These are phyloP conservation scores for Nerophis lumbriciformis DNA, from an alignment of 2,113 vertebrate genomes.

Conservation along the genomic window DNA sequence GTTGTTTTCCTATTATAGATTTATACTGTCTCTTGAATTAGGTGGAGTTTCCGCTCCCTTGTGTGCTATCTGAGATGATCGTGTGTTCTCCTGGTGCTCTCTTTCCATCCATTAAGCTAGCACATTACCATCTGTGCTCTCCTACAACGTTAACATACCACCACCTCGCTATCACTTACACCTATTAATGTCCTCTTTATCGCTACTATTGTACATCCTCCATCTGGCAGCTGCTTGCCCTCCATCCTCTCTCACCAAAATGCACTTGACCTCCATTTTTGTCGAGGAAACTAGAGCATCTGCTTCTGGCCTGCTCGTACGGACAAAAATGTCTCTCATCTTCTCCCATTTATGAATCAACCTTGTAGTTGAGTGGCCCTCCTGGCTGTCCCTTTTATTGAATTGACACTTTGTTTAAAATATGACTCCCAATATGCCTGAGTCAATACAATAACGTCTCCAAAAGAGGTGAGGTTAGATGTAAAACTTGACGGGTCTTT, in stretches of 20 bases:
- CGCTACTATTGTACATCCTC: constrained; percentile 13
- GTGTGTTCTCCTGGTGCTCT: constrained; percentile 36
- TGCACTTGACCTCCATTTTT: constrained; percentile 75
- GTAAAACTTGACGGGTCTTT: constrained; percentile 14
- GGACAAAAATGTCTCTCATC: constrained; percentile 3
- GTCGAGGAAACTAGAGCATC: constrained; percentile 73
- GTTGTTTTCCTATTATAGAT: constrained; percentile 35
- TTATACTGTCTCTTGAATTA: constrained; percentile 22
- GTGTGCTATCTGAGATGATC: constrained; percentile 52
- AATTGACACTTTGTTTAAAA: constrained; percentile 23
- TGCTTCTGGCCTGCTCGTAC: constrained; percentile 41
- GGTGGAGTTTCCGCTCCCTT: constrained; percentile 38
- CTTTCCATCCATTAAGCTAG: constrained; percentile 43
- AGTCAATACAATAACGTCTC: constrained; percentile 11
- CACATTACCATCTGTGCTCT: neutral
- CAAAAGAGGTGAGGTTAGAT: constrained; percentile 6
- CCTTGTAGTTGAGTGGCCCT: constrained; percentile 36
- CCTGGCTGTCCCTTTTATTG: constrained; percentile 20
- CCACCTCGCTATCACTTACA: constrained; percentile 33
- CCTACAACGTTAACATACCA: constrained; percentile 33
- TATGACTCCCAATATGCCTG: neutral
- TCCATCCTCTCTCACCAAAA: constrained; percentile 56
- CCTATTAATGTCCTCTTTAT: constrained; percentile 51
- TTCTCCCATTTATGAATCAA: constrained; percentile 31
- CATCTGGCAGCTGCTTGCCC: constrained; percentile 29